Evolutionary conservation across 2,797 vertebrate species (phyloP), one percentile per base, ranked within the genome.

Genomic region (Odontamblyopus rebecca): DNA sequence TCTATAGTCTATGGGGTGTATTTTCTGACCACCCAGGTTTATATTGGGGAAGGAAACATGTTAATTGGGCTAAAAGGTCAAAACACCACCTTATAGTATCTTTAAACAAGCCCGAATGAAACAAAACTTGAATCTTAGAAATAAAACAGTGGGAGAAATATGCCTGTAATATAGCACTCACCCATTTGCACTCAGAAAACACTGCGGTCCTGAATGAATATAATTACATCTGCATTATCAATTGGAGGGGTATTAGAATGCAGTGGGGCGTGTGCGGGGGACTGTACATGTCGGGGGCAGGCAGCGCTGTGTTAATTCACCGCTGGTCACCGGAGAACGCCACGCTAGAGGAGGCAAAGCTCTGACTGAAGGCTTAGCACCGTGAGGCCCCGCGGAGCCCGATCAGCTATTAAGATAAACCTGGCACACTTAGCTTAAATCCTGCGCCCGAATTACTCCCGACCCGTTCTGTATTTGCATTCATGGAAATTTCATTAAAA

Each of bases 331-430:
- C 84, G 87, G 89, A 92, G 92, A 89, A 87, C 88, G 93, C 91
- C 74, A 93, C 88, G 92, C 90, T 87, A 93, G 86, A 92, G 87
- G 85, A 91, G 83, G 93, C 89, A 94, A 93, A 94, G 92, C 93
- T 89, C 81, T 86, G 83, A 89, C 57, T 60, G 57, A 85, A 88
- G 87, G 88, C 91, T 93, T 93, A 92, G 91, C 89, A 86, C 86
- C 84, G 35, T 26, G 61, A 11, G 78, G 84, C 86, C 90, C 88
- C 82, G 86, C 89, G 89, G 91, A 87, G 79, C 91, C 83, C 89
- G 94, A 95, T 95, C 92, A 94, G 92, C 90, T 93, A 95, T 94
- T 95, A 94, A 94, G 93, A 94, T 95, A 92, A 91, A 91, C 77
- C 75, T 27, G 82, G 73, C 89, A 86, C 91, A 93, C 91, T 93